phyloP scores from a whole-genome alignment of 2,888 invertebrate genomes.

The Aquatica leii region DNA sequence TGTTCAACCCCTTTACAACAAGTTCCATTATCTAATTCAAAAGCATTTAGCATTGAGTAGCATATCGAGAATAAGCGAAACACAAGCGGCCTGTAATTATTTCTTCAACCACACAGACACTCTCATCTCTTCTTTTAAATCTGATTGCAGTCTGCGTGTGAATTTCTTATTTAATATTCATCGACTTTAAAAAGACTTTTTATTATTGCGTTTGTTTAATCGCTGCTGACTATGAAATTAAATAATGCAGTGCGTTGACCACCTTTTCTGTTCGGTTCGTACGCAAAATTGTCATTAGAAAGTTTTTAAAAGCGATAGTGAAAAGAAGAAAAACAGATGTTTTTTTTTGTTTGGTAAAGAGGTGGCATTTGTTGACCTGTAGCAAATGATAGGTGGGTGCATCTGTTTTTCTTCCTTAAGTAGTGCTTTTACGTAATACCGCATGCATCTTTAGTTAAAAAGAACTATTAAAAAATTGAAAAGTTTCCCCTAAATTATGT shows the following conservation, averaged over 20 bases:
- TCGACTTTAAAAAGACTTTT: conserved; percentile 17
- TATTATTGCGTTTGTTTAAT: conserved; percentile 7
- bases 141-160: conserved; percentile 33
- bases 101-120: conserved; percentile 54
- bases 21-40: conserved; percentile 48
- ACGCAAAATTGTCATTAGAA: too few species aligned
- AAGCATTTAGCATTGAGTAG: conserved; percentile 50
- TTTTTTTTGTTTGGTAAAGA: not conserved
- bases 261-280: not conserved
- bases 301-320: not conserved
- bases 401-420: too few species aligned
- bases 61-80: conserved; percentile 54
- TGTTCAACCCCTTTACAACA: conserved; percentile 45
- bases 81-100: conserved; percentile 58
- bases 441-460: too few species aligned
- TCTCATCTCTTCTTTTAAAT: conserved; percentile 28
- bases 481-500: too few species aligned
- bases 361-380: too few species aligned
- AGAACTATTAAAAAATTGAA: too few species aligned
- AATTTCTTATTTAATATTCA: conserved; percentile 28
- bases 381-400: too few species aligned
- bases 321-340: not conserved
- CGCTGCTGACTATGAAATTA: not conserved
- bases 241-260: conserved; percentile 5
- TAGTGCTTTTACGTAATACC: too few species aligned